Evolutionary conservation across 2,888 invertebrate genomes (phyloP).

Genomic region (Dorcus parallelipipedus): DNA sequence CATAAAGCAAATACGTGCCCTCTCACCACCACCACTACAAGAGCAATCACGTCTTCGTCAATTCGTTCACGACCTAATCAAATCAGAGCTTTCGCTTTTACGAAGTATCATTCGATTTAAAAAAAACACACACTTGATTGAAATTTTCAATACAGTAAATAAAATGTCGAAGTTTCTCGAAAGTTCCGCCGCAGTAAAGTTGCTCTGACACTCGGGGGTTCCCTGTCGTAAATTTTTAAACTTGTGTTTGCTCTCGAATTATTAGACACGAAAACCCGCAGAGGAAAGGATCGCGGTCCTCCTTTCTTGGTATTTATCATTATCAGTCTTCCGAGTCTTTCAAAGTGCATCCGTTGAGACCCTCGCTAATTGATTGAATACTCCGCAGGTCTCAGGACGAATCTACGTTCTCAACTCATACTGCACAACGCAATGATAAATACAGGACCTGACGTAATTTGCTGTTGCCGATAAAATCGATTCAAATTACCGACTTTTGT

Average conservation of each 20-base stretch:
- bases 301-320: slow-evolving; percentile 15
- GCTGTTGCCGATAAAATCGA: not conserved
- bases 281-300: not conserved
- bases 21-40: slow-evolving; percentile 4
- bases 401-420: slow-evolving; percentile 3
- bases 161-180: too few species aligned
- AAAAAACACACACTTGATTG: too few species aligned
- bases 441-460: not conserved
- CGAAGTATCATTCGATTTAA: too few species aligned
- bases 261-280: too few species aligned
- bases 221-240: too few species aligned
- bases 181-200: too few species aligned
- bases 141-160: too few species aligned
- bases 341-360: slow-evolving; percentile 26
- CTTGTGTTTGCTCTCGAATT: too few species aligned
- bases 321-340: slow-evolving; percentile 23
- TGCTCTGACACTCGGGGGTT: too few species aligned
- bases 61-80: too few species aligned
- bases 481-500: not conserved
- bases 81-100: too few species aligned
- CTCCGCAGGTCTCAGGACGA: slow-evolving; percentile 27
- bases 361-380: slow-evolving; percentile 33
- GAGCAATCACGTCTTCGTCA: too few species aligned
- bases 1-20: slow-evolving; percentile 40
- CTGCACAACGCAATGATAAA: not conserved